phyloP scores from a whole-genome alignment of 35 echinoderm and acorn worm genomes.

The Strongylocentrotus purpuratus region DNA sequence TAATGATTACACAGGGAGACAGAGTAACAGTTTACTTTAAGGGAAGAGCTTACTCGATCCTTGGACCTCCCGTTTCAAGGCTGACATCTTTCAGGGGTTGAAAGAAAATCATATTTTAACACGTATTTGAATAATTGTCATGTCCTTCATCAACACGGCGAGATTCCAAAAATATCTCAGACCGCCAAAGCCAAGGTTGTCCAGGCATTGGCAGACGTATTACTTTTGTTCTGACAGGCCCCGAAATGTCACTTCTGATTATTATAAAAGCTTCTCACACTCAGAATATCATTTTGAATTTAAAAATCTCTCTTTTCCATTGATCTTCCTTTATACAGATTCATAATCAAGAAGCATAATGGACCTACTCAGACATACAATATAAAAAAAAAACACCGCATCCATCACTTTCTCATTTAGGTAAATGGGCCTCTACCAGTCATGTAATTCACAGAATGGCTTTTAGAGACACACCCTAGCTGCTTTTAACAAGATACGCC shows the following conservation, averaged over 20 bases:
- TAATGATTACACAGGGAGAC: too few relatives aligned
- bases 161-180: neutral
- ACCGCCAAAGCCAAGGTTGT: neutral
- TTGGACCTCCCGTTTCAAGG: neutral
- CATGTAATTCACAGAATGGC: neutral
- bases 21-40: neutral
- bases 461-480: neutral
- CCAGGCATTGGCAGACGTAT: neutral
- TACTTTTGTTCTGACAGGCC: too few relatives aligned
- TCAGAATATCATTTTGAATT: too few relatives aligned
- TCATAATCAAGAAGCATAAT: too few relatives aligned
- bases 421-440: neutral
- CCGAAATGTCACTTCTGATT: too few relatives aligned
- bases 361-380: too few relatives aligned
- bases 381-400: too few relatives aligned
- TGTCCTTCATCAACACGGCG: neutral
- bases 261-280: too few relatives aligned
- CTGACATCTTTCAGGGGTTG: neutral
- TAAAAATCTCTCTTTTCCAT: too few relatives aligned
- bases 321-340: too few relatives aligned
- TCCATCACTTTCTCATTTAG: neutral
- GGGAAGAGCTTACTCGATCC: neutral
- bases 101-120: neutral
- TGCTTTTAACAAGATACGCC: too few relatives aligned
- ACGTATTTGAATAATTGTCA: too few relatives aligned